A percentile compares a stretch with the other conserved stretches of the same genome.
These are phyloP conservation scores for Drosophila bocqueti DNA, from an alignment of 1,140 invertebrate species.

Conservation along the genomic window DNA sequence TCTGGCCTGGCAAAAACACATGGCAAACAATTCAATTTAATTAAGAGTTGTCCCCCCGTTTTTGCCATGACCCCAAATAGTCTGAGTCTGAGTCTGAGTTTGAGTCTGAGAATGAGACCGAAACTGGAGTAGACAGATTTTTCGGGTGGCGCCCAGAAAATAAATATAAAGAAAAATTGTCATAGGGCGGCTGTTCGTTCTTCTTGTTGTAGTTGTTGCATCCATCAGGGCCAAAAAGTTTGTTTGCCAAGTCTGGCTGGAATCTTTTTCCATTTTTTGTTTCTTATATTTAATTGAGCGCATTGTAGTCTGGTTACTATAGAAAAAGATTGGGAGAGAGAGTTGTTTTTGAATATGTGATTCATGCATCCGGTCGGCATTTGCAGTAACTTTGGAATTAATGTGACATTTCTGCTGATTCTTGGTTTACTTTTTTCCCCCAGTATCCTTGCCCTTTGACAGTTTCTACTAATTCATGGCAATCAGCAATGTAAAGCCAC, in stretches of 20 bases:
- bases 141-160: constrained; percentile 23
- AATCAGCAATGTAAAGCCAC: constrained; percentile 50
- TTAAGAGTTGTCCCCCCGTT: constrained; percentile 64
- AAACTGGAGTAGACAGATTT: constrained; percentile 38
- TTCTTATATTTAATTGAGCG: constrained; percentile 40
- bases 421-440: constrained; percentile 31
- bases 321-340: not conserved
- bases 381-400: constrained; percentile 41
- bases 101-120: not conserved
- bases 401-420: constrained; percentile 53
- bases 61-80: constrained; percentile 32
- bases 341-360: constrained; percentile 35
- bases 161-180: constrained; percentile 45
- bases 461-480: constrained; percentile 47
- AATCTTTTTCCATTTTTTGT: constrained; percentile 26
- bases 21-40: constrained; percentile 83
- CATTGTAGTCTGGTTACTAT: constrained; percentile 45
- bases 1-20: constrained; percentile 69
- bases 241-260: constrained; percentile 48
- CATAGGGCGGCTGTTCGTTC: constrained; percentile 4
- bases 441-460: constrained; percentile 34
- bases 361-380: constrained; percentile 15
- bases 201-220: constrained; percentile 40
- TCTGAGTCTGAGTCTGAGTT: not conserved
- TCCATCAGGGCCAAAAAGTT: constrained; percentile 54